Percentiles rank a stretch among this genome's conserved stretches.
phyloP scores from a whole-genome alignment of 2,797 vertebrate genomes.

The Hippocampus kuda region DNA sequence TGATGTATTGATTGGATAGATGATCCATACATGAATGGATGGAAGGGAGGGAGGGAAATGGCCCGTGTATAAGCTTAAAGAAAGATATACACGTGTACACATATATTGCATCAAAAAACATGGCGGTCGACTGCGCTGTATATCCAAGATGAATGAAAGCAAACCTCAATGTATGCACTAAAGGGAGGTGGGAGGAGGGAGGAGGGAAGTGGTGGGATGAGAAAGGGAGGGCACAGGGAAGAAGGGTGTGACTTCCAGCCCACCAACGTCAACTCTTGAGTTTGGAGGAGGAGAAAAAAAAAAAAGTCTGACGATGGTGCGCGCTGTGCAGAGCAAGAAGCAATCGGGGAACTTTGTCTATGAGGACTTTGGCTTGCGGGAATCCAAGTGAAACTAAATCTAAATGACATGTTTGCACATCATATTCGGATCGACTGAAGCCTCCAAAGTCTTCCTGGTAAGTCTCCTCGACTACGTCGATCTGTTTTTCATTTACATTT shows the following conservation, averaged over 20 bases:
- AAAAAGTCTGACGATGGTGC: not conserved
- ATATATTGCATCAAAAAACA: not conserved
- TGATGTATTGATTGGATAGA: not conserved
- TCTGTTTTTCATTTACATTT: not conserved
- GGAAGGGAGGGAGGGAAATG: not conserved
- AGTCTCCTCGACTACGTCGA: not conserved
- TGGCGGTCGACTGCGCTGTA: too few relatives aligned
- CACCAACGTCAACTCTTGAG: slow-evolving; percentile 24
- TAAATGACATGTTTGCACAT: not conserved
- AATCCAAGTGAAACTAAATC: not conserved
- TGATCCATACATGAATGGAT: not conserved
- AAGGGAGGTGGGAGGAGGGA: slow-evolving; percentile 4
- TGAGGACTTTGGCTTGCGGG: not conserved
- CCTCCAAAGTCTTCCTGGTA: not conserved
- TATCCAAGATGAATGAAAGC: not conserved
- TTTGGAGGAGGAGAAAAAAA: slow-evolving; percentile 17
- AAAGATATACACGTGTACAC: not conserved
- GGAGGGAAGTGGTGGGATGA: not conserved
- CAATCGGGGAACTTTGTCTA: not conserved
- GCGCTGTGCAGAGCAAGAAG: not conserved
- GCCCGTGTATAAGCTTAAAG: not conserved
- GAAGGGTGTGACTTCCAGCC: slow-evolving; percentile 38
- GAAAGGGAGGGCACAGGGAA: slow-evolving; percentile 11
- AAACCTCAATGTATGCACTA: not conserved
- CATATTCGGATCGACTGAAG: not conserved